Percentiles rank a stretch among this genome's conserved stretches.
Evolutionary conservation across 2,113 vertebrate species (phyloP).

Genomic region (Aythya baeri): DNA sequence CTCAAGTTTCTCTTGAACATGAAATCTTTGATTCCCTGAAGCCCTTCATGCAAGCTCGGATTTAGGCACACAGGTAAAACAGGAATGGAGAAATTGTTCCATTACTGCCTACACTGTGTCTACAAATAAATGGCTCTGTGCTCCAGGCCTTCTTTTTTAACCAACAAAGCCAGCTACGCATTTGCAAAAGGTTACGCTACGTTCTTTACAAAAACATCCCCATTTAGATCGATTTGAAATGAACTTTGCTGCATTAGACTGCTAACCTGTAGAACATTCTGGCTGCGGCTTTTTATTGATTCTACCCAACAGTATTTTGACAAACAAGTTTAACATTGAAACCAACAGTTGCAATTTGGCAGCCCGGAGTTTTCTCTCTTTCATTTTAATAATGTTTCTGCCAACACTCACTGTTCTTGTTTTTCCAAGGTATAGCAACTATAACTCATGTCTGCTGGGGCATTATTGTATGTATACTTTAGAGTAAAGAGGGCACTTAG

Average conservation of each 20-base stretch:
- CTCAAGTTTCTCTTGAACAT: neutral
- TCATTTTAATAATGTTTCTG: slow-evolving; percentile 76
- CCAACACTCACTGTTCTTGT: slow-evolving; percentile 60
- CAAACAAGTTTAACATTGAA: slow-evolving; percentile 78
- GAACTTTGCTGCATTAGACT: neutral
- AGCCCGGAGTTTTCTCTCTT: slow-evolving; percentile 65
- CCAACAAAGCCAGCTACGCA: neutral
- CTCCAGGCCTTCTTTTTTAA: neutral
- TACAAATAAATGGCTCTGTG: neutral
- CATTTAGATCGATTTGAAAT: neutral
- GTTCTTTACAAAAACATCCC: neutral
- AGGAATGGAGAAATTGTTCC: neutral
- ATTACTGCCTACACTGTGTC: neutral
- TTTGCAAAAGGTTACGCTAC: neutral
- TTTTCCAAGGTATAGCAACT: slow-evolving; percentile 63
- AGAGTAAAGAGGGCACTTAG: slow-evolving; percentile 70
- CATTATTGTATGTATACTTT: slow-evolving; percentile 67
- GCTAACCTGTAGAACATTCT: slow-evolving; percentile 25
- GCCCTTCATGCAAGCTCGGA: neutral
- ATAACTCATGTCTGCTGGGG: slow-evolving; percentile 74
- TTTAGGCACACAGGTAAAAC: neutral
- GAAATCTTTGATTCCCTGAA: neutral
- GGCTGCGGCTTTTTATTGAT: slow-evolving; percentile 14
- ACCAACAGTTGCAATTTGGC: slow-evolving; percentile 70
- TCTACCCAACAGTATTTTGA: slow-evolving; percentile 64